Base-by-base conservation (phyloP, 2,888 invertebrate species). In the Labia minor region DNA sequence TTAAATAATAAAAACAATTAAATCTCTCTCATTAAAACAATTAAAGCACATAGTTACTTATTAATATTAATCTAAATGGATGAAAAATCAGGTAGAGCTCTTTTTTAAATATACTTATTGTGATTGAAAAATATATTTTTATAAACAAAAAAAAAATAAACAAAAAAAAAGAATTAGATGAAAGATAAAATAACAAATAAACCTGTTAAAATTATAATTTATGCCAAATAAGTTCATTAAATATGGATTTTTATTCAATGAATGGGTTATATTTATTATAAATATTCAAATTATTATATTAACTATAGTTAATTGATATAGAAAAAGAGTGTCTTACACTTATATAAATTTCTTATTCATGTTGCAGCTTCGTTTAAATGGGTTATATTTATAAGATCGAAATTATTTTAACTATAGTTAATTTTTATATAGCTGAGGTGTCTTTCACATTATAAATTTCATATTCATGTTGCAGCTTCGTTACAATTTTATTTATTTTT, bases 381-480 rank as follows among this genome's bases (percentile, higher is more conserved):
- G 49, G n/a, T 11, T 49, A 49, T 49, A 49, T 49, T 49, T 49
- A 49, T 49, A 6, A 49, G 3, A 49, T 49, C 14, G 4, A 26
- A 49, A 49, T 49, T 49, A 49, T n/a, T 11, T 49, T 49, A 49
- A 49, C 14, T 49, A 49, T 49, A 49, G 49, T 49, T 49, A n/a
- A 49, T 49, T n/a, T 33, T 8, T 49, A 49, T 49, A 49, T 49
- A 49, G 49, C 49, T 49, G 6, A 49, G 49, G n/a, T 49, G 49
- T 49, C 49, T 49, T 49, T 49, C 49, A 49, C 49, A 49, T 6
- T 49, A 49, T 49, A 16, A 49, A 49, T 49, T 49, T 49, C 49
- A 4, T 49, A 49, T 49, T 49, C 49, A n/a, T 49, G 49, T 49
- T 49, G 49, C 49, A 11, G 4, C 49, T 14, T 49, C 49, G 3